These are phyloP conservation scores for Gymnorhina tibicen DNA, from an alignment of 2,113 vertebrate species.

Conservation along the genomic window DNA sequence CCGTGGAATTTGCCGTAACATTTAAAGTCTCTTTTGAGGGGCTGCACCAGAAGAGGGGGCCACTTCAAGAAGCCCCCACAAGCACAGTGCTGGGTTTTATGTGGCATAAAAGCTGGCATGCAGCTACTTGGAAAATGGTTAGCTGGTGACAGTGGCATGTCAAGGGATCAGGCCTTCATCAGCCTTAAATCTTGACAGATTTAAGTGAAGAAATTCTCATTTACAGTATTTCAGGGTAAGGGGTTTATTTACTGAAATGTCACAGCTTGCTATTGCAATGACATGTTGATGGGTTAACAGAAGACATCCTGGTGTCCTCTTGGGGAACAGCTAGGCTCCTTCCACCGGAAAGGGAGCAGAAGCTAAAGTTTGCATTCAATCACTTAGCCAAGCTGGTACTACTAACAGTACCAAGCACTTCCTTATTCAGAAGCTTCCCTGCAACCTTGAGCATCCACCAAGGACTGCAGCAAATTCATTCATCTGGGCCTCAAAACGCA, in stretches of 20 bases:
- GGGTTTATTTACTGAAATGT: background rate
- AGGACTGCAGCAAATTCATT: background rate
- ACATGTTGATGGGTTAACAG: background rate
- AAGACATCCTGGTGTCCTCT: background rate
- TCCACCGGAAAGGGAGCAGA: background rate
- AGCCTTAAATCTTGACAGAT: background rate
- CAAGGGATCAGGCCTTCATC: background rate
- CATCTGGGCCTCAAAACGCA: background rate
- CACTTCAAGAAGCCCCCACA: background rate
- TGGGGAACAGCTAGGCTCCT: background rate
- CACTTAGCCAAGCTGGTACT: background rate
- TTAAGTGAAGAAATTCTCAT: background rate
- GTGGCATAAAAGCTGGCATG: background rate
- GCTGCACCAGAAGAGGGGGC: background rate
- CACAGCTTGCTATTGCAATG: background rate
- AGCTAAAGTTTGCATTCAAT: background rate
- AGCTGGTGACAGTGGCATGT: background rate
- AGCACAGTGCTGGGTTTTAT: background rate
- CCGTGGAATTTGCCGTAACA: fast-evolving
- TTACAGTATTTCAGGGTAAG: background rate
- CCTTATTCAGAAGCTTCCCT: background rate
- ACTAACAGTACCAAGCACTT: background rate
- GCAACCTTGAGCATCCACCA: background rate
- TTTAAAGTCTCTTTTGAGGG: background rate
- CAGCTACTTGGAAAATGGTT: background rate